Conservation (phyloP, 2,888 invertebrate species). For the Phyto melanocephala region DNA sequence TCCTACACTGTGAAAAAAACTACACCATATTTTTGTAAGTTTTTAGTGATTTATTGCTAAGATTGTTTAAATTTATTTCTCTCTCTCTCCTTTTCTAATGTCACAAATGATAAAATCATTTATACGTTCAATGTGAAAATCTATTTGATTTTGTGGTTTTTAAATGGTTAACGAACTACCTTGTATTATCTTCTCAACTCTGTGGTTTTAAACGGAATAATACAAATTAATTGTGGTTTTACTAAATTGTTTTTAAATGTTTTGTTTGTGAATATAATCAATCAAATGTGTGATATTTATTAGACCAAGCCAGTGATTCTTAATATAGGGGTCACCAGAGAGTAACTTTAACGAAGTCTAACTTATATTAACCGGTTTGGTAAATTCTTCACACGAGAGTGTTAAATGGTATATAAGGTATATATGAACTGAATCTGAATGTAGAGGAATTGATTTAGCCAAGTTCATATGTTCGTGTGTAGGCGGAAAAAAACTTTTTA, state of each 20-base stretch:
- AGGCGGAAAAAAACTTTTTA: too few relatives aligned
- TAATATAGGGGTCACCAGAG: too few relatives aligned
- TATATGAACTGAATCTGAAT: too few relatives aligned
- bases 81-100: too few relatives aligned
- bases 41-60: background rate
- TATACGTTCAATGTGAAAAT: conserved; percentile 33
- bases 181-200: background rate
- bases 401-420: too few relatives aligned
- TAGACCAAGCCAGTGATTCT: too few relatives aligned
- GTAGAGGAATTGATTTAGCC: too few relatives aligned
- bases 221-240: conserved; percentile 8
- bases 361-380: too few relatives aligned
- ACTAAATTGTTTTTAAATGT: background rate
- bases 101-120: conserved; percentile 10
- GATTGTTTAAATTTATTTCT: background rate
- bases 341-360: too few relatives aligned
- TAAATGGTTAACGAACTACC: background rate
- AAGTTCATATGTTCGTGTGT: too few relatives aligned
- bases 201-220: background rate
- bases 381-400: too few relatives aligned
- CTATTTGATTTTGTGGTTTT: conserved; percentile 8
- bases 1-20: background rate
- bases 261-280: background rate
- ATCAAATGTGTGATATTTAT: too few relatives aligned
- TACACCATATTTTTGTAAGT: background rate